Base-by-base conservation (phyloP, 2,797 vertebrate genomes). In the Sylvia borin region DNA sequence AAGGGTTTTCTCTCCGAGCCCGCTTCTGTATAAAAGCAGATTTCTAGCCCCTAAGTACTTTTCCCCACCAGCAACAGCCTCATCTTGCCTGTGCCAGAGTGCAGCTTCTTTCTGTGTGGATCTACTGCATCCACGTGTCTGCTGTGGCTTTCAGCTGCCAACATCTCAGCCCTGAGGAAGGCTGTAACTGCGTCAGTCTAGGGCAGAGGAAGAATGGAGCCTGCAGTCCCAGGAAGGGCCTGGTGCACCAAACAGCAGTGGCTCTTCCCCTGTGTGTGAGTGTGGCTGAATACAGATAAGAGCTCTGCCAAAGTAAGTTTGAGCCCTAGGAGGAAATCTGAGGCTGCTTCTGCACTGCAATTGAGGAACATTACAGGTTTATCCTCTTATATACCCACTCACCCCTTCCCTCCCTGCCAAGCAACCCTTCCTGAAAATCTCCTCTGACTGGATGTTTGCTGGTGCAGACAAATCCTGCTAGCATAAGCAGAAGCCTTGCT, bases 241-340 rank as follows among this genome's bases (percentile, higher is more conserved):
- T 20, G 7, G 24, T 9, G 51, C 58, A 83, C 27, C 13, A 43
- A 60, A 62, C 38, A 88, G 51, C 0, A 0, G 26, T 64, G 80
- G 36, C 86, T 76, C 48, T 70, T 67, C 25, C 48, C 40, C 25
- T 9, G 19, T 3, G 3, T 40, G 26, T 4, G 3, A 51, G 72
- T 0, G 0, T 45, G 57, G 50, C 61, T 51, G 29, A 55, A 32
- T 60, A 27, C n/a, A 24, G 62, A 26, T 84, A 90, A 81, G 90
- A 82, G 83, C 34, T 70, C 57, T 74, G 54, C 74, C 45, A 5
- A 66, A 29, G 25, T 68, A 65, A 60, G 45, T 76, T 76, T 50
- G 77, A 87, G 80, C 77, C 88, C 90, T 53, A 40, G 64, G 50
- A 88, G 74, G 74, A 92, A 90, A 95, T 61, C 38, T 51, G 62